Percentiles rank a stretch among this genome's conserved stretches.
phyloP scores from a whole-genome alignment of 2,888 invertebrate species.

The Aporophyla lueneburgensis region DNA sequence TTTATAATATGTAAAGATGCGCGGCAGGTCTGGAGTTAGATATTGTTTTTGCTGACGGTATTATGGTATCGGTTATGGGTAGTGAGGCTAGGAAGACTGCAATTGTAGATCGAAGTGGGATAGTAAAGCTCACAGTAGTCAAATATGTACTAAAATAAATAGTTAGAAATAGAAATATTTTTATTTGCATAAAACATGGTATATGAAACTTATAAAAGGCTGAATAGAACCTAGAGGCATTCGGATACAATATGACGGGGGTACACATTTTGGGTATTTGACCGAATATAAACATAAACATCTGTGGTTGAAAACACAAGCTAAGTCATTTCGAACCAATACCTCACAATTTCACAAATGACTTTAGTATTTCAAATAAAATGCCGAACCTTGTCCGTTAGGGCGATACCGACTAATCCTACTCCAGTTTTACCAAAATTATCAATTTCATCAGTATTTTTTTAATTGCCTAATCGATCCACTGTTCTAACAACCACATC shows the following conservation, averaged over 20 bases:
- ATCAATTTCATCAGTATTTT: background rate
- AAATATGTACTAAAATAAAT: background rate
- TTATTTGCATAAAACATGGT: no score
- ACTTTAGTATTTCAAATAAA: background rate
- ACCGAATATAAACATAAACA: background rate
- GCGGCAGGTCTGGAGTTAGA: conserved; percentile 28
- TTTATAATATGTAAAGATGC: no score
- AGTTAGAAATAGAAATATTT: background rate
- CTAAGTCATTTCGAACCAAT: background rate
- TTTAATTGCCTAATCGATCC: background rate
- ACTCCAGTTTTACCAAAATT: background rate
- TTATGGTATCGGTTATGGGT: conserved; percentile 35
- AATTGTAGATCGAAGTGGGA: background rate
- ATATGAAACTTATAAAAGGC: background rate
- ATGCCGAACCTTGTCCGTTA: background rate
- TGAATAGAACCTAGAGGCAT: background rate
- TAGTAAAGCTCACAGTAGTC: background rate
- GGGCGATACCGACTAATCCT: background rate
- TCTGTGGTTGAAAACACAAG: background rate
- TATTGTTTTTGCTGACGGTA: conserved; percentile 49
- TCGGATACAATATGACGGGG: background rate
- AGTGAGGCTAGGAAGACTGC: conserved; percentile 4
- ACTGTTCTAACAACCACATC: background rate
- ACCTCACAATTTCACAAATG: background rate
- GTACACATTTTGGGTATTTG: background rate